Base-by-base conservation (phyloP, 2,888 invertebrate genomes). In the Drosophila nr. medialis region DNA sequence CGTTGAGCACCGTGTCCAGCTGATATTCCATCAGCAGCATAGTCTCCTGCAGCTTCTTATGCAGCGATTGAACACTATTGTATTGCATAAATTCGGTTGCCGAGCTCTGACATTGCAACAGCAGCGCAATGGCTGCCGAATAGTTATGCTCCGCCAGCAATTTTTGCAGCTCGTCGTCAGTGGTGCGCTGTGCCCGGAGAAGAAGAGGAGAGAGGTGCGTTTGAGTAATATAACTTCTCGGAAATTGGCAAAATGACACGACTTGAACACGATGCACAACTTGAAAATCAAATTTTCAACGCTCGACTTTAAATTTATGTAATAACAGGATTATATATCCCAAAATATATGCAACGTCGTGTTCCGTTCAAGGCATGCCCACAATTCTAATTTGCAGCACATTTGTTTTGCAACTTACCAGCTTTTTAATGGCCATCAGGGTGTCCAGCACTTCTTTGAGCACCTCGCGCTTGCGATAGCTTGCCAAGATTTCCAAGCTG, bases 11-110 rank as follows among this genome's bases (percentile, higher is more conserved):
- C 0, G 95, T 95, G 90, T 99, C 99, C 49, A 99, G 92, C 84
- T 98, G 97, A 78, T 98, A 97, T 91, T 99, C 99, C 0, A 98
- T 97, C 94, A 97, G 95, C 72, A 97, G 96, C 63, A 99, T 93
- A 0, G 98, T 98, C 91, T 99, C 98, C 92, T 98, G 98, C 0
- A 99, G 93, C 90, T 98, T 96, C 18, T 96, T 95, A 18, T 96
- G 96, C 40, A 99, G 93, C 71, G 98, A 98, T 50, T 97, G 96
- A 49, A 99, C 97, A 89, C 99, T 98, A n/a, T 95, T 95, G 89
- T 97, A 99, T 91, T 99, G 97, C 86, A 96, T 96, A 90, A 97
- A 97, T 48, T 95, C 96, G 0, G 95, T 94, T 0, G 98, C 98
- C 0, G 96, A 97, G 90, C 96, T 96, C 90, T 97, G 96, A 89